These are phyloP conservation scores for Salmo trutta DNA, from an alignment of 2,797 vertebrate genomes.

Conservation along the genomic window DNA sequence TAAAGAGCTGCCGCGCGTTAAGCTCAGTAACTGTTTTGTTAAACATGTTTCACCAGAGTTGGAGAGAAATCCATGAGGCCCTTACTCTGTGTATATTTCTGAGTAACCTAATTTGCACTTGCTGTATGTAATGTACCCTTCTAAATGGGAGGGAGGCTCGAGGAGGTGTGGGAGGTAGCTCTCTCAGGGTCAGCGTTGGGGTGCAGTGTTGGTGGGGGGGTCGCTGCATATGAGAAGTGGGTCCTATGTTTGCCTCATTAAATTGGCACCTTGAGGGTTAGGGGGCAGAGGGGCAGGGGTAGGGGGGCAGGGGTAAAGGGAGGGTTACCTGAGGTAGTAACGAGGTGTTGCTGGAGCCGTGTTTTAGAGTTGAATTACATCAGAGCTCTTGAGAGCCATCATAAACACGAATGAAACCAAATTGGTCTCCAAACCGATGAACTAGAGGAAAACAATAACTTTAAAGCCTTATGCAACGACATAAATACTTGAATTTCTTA, in stretches of 20 bases:
- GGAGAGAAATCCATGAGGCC: slow-evolving; percentile 57
- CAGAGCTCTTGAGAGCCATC: slow-evolving; percentile 65
- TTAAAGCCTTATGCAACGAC: slow-evolving; percentile 53
- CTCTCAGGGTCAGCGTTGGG: slow-evolving; percentile 50
- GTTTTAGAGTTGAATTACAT: slow-evolving; percentile 68
- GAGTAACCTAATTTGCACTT: slow-evolving; percentile 78
- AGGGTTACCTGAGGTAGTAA: slow-evolving; percentile 61
- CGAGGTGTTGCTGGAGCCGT: slow-evolving; percentile 75
- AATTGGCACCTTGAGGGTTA: slow-evolving; percentile 58
- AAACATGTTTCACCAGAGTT: slow-evolving; percentile 58
- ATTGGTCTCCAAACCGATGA: slow-evolving; percentile 41
- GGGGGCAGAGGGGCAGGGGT: slow-evolving; percentile 43
- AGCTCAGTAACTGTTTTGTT: slow-evolving; percentile 72
- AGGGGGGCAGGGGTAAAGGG: slow-evolving; percentile 48
- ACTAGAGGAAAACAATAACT: slow-evolving; percentile 62
- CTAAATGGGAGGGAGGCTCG: slow-evolving; percentile 43
- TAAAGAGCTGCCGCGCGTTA: slow-evolving; percentile 65
- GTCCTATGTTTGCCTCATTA: slow-evolving; percentile 55
- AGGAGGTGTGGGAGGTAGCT: slow-evolving; percentile 46
- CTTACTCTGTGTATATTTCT: slow-evolving; percentile 65
- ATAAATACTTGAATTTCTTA: slow-evolving; percentile 51
- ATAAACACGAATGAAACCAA: slow-evolving; percentile 58
- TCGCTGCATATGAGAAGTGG: slow-evolving; percentile 26
- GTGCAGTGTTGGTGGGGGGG: slow-evolving; percentile 31
- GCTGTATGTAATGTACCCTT: slow-evolving; percentile 74